phyloP scores from a whole-genome alignment of 2,888 invertebrate species.

The Pseudococcus longispinus region DNA sequence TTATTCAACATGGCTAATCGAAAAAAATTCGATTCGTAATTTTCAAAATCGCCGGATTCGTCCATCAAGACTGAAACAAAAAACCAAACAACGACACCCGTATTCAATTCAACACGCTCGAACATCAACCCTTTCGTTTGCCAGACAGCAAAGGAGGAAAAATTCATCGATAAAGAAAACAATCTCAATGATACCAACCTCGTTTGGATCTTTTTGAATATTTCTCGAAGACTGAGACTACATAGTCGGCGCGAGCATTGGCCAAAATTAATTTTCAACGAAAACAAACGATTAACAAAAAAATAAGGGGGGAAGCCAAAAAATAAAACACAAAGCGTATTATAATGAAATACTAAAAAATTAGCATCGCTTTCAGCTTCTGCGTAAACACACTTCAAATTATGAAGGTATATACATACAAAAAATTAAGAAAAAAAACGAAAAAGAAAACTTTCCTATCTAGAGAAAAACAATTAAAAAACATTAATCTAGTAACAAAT shows the following conservation, averaged over 20 bases:
- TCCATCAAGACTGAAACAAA: constrained; percentile 51
- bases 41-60: constrained; percentile 48
- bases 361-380: constrained; percentile 53
- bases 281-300: constrained; percentile 35
- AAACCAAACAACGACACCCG: constrained; percentile 40
- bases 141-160: background rate
- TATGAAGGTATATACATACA: background rate
- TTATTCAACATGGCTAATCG: constrained; percentile 53
- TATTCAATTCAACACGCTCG: background rate
- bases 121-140: background rate
- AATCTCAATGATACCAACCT: constrained; percentile 21
- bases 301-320: background rate
- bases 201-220: background rate
- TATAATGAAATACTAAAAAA: constrained; percentile 44
- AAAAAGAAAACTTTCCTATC: background rate
- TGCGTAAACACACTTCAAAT: constrained; percentile 25
- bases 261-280: constrained; percentile 42
- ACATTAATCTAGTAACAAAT: constrained; percentile 36
- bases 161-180: background rate
- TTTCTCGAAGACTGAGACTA: background rate
- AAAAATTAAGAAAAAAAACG: background rate
- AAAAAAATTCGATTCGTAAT: constrained; percentile 55
- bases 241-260: background rate
- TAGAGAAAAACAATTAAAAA: background rate
- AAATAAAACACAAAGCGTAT: constrained; percentile 54